Evolutionary conservation across 2,888 invertebrate species (phyloP).

Genomic region (Patella caerulea): DNA sequence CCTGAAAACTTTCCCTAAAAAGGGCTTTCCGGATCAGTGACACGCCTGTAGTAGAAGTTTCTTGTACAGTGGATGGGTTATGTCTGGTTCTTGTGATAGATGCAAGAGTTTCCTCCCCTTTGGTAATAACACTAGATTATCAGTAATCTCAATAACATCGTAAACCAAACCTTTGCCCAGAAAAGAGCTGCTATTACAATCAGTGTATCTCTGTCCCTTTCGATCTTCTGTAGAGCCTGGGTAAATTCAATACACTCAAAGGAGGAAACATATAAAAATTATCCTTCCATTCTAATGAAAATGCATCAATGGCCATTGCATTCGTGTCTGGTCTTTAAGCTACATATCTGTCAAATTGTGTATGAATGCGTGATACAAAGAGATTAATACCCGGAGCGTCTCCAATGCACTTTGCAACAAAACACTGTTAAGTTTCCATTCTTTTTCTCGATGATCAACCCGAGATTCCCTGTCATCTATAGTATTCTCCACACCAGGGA

Average conservation of each 20-base stretch:
- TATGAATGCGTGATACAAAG: conserved; percentile 30
- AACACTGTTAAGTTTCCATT: conserved; percentile 26
- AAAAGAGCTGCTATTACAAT: conserved; percentile 21
- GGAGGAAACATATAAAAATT: conserved; percentile 22
- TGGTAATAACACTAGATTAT: conserved; percentile 19
- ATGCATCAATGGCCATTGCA: conserved; percentile 26
- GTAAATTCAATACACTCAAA: conserved; percentile 23
- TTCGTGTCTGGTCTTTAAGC: conserved; percentile 30
- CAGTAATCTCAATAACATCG: too few relatives aligned
- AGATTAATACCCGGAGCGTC: conserved; percentile 23
- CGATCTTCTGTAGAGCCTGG: conserved; percentile 26
- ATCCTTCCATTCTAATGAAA: conserved; percentile 22
- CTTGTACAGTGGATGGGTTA: conserved; percentile 21
- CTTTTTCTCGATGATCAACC: conserved; percentile 15
- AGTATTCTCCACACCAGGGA: conserved; percentile 23
- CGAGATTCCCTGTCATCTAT: conserved; percentile 20
- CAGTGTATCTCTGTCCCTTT: conserved; percentile 20
- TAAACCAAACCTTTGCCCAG: conserved; percentile 25
- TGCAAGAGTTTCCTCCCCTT: conserved; percentile 1
- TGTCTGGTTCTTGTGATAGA: conserved; percentile 5
- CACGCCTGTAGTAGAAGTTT: conserved; percentile 17
- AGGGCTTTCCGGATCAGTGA: conserved; percentile 21
- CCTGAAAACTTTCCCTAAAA: conserved; percentile 19
- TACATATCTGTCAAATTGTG: conserved; percentile 22
- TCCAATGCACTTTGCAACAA: conserved; percentile 12